A percentile compares a stretch with the other conserved stretches of the same genome.
Evolutionary conservation across 2,113 vertebrate species (phyloP).

Genomic region (Cephalophus harveyi): DNA sequence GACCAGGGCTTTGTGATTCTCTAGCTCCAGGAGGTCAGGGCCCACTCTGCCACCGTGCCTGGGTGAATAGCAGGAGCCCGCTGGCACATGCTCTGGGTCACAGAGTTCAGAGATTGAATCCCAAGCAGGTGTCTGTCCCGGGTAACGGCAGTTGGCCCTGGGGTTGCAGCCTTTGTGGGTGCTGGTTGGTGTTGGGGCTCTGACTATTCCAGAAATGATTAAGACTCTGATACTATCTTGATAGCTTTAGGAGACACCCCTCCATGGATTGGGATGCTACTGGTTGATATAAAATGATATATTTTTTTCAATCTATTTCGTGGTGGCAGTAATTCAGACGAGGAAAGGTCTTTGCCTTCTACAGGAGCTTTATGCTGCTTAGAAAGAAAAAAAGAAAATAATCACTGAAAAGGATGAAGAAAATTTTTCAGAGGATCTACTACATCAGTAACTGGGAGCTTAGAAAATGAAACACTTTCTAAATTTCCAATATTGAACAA

Average conservation of each 20-base stretch:
- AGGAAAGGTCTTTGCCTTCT: conserved; percentile 75
- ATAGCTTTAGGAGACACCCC: conserved; percentile 79
- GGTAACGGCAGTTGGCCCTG: conserved; percentile 62
- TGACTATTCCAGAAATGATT: conserved; percentile 80
- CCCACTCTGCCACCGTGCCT: not conserved
- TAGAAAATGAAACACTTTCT: conserved; percentile 56
- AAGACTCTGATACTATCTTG: conserved; percentile 77
- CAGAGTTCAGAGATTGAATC: conserved; percentile 34
- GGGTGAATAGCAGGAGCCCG: conserved; percentile 6
- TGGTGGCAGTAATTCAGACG: conserved; percentile 77
- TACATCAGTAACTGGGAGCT: conserved; percentile 39
- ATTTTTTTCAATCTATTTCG: conserved; percentile 79
- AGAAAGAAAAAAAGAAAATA: conserved; percentile 37
- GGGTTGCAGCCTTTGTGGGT: conserved; percentile 69
- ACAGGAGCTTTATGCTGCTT: conserved; percentile 65
- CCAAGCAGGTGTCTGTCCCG: not conserved
- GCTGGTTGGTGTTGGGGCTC: conserved; percentile 69
- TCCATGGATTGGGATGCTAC: conserved; percentile 76
- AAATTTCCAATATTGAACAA: conserved; percentile 55
- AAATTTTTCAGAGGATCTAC: conserved; percentile 63
- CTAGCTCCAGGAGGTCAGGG: not conserved
- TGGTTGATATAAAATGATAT: conserved; percentile 78
- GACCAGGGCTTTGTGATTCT: not conserved
- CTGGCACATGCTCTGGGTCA: not conserved
- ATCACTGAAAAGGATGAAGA: conserved; percentile 60